Percentiles rank a stretch among this genome's conserved stretches.
Conservation (phyloP, 1,140 invertebrate species). For the Hycleus cichorii region DNA sequence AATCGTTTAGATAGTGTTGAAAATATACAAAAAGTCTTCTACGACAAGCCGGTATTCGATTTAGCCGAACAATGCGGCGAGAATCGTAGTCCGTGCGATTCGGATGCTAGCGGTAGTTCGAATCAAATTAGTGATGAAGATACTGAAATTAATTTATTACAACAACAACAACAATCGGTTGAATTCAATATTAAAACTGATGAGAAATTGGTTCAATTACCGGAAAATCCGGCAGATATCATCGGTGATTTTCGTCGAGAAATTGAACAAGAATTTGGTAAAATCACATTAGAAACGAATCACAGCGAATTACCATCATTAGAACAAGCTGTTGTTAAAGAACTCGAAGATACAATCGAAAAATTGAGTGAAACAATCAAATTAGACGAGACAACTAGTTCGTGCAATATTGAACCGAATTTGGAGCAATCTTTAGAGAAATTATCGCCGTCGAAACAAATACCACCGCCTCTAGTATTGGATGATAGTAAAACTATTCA, state of each 20-base stretch:
- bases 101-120: slow-evolving; percentile 23
- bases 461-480: slow-evolving; percentile 10
- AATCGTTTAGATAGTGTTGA: slow-evolving; percentile 48
- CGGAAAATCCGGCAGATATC: slow-evolving; percentile 34
- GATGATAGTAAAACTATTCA: slow-evolving; percentile 19
- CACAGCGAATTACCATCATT: slow-evolving; percentile 4
- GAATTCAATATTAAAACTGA: slow-evolving; percentile 27
- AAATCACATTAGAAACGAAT: slow-evolving; percentile 17
- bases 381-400: slow-evolving; percentile 25
- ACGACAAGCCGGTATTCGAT: slow-evolving; percentile 52
- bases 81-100: slow-evolving; percentile 17
- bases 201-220: slow-evolving; percentile 17
- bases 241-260: slow-evolving; percentile 50
- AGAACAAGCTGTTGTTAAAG: slow-evolving; percentile 23
- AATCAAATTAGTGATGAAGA: slow-evolving; percentile 28
- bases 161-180: slow-evolving; percentile 12
- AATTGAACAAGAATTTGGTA: slow-evolving; percentile 47
- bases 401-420: slow-evolving; percentile 34
- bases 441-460: slow-evolving; percentile 9
- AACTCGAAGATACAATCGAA: slow-evolving; percentile 33
- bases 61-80: slow-evolving; percentile 32
- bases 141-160: slow-evolving; percentile 14
- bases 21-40: slow-evolving; percentile 49
- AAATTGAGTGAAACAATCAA: slow-evolving; percentile 28
- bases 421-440: slow-evolving; percentile 32